Conservation (phyloP, 1,140 invertebrate genomes). For the Magallana ariakensis region DNA sequence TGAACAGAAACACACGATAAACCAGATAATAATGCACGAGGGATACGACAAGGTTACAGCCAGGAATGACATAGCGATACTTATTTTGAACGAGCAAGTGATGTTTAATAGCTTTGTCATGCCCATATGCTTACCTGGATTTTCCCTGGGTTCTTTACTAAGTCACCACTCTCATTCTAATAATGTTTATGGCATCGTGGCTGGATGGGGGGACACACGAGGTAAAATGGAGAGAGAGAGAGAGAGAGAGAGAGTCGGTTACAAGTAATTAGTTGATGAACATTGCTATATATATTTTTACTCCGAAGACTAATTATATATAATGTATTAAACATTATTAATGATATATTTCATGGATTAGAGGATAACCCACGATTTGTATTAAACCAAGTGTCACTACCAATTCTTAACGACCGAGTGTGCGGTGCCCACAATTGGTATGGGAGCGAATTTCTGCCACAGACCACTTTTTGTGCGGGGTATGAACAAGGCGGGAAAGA, state of each 20-base stretch:
- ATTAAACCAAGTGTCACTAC: conserved; percentile 68
- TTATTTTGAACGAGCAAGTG: conserved; percentile 81
- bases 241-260: too few species aligned
- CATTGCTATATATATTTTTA: too few species aligned
- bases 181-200: conserved; percentile 48
- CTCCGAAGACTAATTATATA: too few species aligned
- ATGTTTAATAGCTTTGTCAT: conserved; percentile 80
- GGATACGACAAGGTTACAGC: conserved; percentile 65
- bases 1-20: conserved; percentile 50
- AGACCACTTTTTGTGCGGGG: conserved; percentile 71
- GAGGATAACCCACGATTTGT: conserved; percentile 60
- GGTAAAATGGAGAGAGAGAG: conserved; percentile 47
- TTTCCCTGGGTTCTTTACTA: conserved; percentile 48
- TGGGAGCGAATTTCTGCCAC: conserved; percentile 61
- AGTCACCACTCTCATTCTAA: conserved; percentile 43
- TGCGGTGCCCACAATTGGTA: conserved; percentile 68
- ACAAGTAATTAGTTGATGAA: too few species aligned
- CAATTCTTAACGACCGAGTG: conserved; percentile 62
- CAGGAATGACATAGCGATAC: conserved; percentile 85
- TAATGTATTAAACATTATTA: too few species aligned
- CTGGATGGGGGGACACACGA: conserved; percentile 71
- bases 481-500: conserved; percentile 66
- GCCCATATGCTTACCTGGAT: conserved; percentile 84
- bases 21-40: conserved; percentile 65
- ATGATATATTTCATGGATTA: too few species aligned